These are phyloP conservation scores for Limenitis camilla DNA, from an alignment of 2,888 invertebrate species.

Conservation along the genomic window DNA sequence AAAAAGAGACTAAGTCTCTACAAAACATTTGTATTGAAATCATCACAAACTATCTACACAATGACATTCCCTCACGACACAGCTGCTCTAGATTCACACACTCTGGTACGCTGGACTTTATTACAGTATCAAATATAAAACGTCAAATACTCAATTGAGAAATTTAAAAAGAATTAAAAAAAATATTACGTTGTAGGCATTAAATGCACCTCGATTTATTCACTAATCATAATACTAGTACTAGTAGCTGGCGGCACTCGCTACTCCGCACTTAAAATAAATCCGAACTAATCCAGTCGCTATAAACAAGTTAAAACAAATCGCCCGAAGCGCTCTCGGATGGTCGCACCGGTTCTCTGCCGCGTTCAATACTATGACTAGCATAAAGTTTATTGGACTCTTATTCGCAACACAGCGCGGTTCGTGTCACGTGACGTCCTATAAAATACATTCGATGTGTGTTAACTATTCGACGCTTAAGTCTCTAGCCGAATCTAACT, in stretches of 20 bases:
- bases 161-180: background rate
- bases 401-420: slow-evolving; percentile 8
- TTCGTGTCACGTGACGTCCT: background rate
- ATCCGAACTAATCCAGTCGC: slow-evolving; percentile 53
- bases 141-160: background rate
- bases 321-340: slow-evolving; percentile 47
- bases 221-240: background rate
- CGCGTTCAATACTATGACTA: slow-evolving; percentile 31
- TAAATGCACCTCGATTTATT: background rate
- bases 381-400: slow-evolving; percentile 30
- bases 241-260: slow-evolving; percentile 27
- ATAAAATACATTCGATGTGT: slow-evolving; percentile 14
- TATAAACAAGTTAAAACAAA: slow-evolving; percentile 61
- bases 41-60: background rate
- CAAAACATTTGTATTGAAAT: background rate
- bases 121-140: background rate
- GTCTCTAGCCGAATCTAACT: slow-evolving; percentile 5
- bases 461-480: slow-evolving; percentile 1
- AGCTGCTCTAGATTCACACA: background rate
- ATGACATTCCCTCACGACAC: background rate
- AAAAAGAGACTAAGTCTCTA: slow-evolving; percentile 1
- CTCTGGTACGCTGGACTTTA: background rate
- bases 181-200: background rate
- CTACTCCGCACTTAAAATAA: slow-evolving; percentile 46
- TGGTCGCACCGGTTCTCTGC: slow-evolving; percentile 8